A percentile compares a stretch with the other conserved stretches of the same genome.
Evolutionary conservation across 2,888 invertebrate genomes (phyloP).

Genomic region (Macrosoma leucophasiata): DNA sequence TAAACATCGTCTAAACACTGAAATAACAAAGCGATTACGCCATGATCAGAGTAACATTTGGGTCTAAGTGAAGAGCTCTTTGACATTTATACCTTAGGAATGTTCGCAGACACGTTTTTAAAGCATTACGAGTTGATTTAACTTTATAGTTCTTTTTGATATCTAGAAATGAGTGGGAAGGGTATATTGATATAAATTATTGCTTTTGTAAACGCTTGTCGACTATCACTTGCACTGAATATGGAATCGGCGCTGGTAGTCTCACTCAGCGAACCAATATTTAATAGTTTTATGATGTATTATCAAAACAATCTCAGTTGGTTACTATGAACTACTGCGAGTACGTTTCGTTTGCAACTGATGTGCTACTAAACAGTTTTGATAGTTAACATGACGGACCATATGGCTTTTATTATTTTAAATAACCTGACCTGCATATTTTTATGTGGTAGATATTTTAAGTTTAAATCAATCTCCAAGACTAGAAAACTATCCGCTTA

Average conservation of each 20-base stretch:
- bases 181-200: too few species aligned
- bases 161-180: too few species aligned
- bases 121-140: too few species aligned
- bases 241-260: conserved; percentile 66
- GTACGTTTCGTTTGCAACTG: conserved; percentile 62
- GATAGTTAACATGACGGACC: conserved; percentile 42
- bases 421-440: conserved; percentile 7
- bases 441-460: too few species aligned
- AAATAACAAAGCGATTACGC: conserved; percentile 72
- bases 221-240: conserved; percentile 41
- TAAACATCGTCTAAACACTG: conserved; percentile 68
- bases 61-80: conserved; percentile 37
- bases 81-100: too few species aligned
- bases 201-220: conserved; percentile 39
- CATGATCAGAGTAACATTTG: conserved; percentile 50
- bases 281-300: conserved; percentile 78
- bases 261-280: conserved; percentile 76
- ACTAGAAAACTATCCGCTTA: too few species aligned
- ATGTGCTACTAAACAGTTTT: conserved; percentile 39
- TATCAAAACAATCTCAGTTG: conserved; percentile 74
- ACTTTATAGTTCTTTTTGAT: too few species aligned
- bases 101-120: too few species aligned
- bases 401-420: not conserved
- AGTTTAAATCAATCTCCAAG: too few species aligned
- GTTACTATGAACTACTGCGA: conserved; percentile 60